Conservation (phyloP, 2,888 invertebrate genomes). For the Phyllotreta striolata region DNA sequence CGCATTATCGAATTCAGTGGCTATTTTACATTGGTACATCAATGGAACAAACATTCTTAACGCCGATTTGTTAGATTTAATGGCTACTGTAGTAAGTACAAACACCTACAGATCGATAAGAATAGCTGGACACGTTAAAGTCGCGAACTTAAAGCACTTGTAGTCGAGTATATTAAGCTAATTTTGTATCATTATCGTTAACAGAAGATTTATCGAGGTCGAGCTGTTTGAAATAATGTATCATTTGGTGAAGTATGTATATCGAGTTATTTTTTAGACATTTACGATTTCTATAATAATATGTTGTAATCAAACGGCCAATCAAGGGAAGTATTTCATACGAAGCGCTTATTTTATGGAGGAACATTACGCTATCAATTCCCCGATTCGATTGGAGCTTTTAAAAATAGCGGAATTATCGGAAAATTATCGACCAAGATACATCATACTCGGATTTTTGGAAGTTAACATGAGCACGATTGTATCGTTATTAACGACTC, state of each 20-base stretch:
- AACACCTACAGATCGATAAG: no score
- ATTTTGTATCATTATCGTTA: no score
- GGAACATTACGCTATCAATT: slow-evolving; percentile 32
- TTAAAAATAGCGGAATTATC: slow-evolving; percentile 31
- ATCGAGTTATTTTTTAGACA: slow-evolving; percentile 28
- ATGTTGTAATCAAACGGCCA: slow-evolving; percentile 25
- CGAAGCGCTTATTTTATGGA: slow-evolving; percentile 36
- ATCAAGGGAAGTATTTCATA: slow-evolving; percentile 33
- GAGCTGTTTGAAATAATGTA: no score
- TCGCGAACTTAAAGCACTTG: no score
- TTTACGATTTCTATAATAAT: slow-evolving; percentile 26
- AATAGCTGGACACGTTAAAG: no score
- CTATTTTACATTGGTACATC: slow-evolving; percentile 18
- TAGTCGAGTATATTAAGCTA: no score
- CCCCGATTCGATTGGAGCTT: slow-evolving; percentile 31
- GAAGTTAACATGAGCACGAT: slow-evolving; percentile 32
- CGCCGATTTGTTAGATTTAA: slow-evolving; percentile 17
- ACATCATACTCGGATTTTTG: slow-evolving; percentile 31
- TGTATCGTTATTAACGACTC: slow-evolving; percentile 26
- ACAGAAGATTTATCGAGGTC: no score
- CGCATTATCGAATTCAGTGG: slow-evolving; percentile 3
- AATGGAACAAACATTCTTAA: slow-evolving; percentile 3
- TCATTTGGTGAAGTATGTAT: not conserved
- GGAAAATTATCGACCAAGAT: slow-evolving; percentile 29
- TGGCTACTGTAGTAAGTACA: slow-evolving; percentile 18